Evolutionary conservation across 2,113 vertebrate genomes (phyloP).

Genomic region (Dunckerocampus dactyliophorus): DNA sequence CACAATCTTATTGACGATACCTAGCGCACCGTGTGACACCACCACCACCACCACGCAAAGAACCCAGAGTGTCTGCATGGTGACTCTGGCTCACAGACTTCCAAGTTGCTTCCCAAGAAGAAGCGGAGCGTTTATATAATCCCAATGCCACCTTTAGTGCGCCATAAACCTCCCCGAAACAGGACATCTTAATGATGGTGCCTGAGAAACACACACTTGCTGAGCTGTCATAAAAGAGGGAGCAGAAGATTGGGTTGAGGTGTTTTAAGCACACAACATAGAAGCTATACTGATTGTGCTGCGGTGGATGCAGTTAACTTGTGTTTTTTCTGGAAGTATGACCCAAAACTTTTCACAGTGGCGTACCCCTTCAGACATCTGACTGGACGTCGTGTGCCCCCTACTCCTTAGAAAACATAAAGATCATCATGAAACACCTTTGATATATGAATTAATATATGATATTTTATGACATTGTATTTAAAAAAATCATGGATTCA

Average conservation of each 20-base stretch:
- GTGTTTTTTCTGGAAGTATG: too few relatives aligned
- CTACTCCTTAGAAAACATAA: too few relatives aligned
- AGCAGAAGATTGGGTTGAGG: slow-evolving; percentile 11
- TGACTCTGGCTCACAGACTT: slow-evolving; percentile 14
- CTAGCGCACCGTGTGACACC: slow-evolving; percentile 24
- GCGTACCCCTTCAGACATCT: too few relatives aligned
- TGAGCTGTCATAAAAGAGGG: slow-evolving; percentile 28
- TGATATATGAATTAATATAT: too few relatives aligned
- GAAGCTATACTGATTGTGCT: too few relatives aligned
- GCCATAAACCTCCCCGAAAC: not conserved
- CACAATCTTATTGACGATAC: slow-evolving; percentile 24
- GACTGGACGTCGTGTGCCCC: too few relatives aligned
- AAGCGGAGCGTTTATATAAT: slow-evolving; percentile 40
- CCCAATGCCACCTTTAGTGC: not conserved
- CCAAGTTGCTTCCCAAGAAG: slow-evolving; percentile 17
- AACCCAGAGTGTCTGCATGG: slow-evolving; percentile 49
- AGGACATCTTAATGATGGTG: not conserved
- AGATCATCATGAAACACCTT: too few relatives aligned
- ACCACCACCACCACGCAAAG: slow-evolving; percentile 35
- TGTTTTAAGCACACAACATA: slow-evolving; percentile 10
- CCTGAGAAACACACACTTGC: slow-evolving; percentile 56
- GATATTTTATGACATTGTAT: too few relatives aligned
- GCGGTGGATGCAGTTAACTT: too few relatives aligned
- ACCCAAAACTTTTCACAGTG: too few relatives aligned
- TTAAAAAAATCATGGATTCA: too few relatives aligned